Evolutionary conservation across 2,888 invertebrate species (phyloP).

Genomic region (Diabrotica balteata): DNA sequence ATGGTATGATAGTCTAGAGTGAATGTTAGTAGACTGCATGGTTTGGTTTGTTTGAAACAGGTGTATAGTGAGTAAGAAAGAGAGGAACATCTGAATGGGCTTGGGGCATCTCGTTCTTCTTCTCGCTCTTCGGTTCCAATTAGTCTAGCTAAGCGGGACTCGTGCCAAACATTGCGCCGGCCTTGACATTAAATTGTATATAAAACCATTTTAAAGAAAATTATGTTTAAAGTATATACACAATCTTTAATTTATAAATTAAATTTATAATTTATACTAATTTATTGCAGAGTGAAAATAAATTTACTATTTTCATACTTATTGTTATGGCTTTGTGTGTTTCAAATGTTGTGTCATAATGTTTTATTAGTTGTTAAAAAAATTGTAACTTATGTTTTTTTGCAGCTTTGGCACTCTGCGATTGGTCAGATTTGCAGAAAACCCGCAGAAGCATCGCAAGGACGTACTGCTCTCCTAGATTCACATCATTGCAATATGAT

Average conservation of each 20-base stretch:
- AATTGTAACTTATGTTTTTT: constrained; percentile 40
- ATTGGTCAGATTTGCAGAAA: constrained; percentile 85
- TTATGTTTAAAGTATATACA: neutral
- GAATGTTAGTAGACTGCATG: constrained; percentile 32
- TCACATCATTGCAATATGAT: constrained; percentile 74
- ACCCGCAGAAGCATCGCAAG: constrained; percentile 79
- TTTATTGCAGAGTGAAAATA: too few relatives aligned
- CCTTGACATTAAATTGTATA: constrained; percentile 44
- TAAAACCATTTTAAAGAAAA: neutral
- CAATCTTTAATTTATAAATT: too few relatives aligned
- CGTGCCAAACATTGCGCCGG: constrained; percentile 46
- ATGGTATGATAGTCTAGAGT: constrained; percentile 19
- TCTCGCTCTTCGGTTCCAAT: constrained; percentile 45
- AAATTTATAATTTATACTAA: too few relatives aligned
- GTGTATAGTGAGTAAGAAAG: constrained; percentile 30
- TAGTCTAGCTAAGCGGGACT: constrained; percentile 44
- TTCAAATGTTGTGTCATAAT: too few relatives aligned
- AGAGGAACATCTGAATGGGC: constrained; percentile 42
- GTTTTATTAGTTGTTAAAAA: too few relatives aligned
- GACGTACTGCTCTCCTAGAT: constrained; percentile 81
- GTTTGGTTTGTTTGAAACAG: constrained; percentile 36
- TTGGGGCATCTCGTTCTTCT: neutral
- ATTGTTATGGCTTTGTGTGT: too few relatives aligned
- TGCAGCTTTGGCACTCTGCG: constrained; percentile 85
- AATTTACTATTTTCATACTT: too few relatives aligned